Percentiles rank a stretch among this genome's conserved stretches.
Conservation (phyloP, 2,113 vertebrate species). For the Laticauda laticaudata region DNA sequence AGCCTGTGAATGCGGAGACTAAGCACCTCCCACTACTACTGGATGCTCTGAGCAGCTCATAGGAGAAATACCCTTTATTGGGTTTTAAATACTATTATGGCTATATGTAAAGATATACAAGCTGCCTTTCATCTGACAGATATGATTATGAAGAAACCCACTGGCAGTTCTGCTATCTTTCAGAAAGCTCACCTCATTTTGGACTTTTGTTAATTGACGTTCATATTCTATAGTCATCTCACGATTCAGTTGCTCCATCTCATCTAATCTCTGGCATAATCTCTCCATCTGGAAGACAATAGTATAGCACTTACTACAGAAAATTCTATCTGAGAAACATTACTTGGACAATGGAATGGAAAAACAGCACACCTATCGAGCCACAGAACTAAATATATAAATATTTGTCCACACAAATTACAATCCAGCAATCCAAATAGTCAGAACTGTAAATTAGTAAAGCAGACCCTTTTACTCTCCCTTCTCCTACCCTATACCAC, state of each 20-base stretch:
- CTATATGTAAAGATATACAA: neutral
- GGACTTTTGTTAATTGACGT: conserved; percentile 81
- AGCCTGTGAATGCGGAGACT: too few relatives aligned
- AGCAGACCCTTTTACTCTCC: neutral
- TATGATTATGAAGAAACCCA: neutral
- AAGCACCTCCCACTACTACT: too few relatives aligned
- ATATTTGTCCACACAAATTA: neutral
- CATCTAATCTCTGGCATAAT: conserved; percentile 77
- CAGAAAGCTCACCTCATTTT: conserved; percentile 79
- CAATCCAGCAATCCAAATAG: neutral
- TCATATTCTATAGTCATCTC: conserved; percentile 83
- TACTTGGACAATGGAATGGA: neutral
- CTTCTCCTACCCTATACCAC: too few relatives aligned
- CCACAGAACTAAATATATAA: neutral
- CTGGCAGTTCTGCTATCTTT: neutral
- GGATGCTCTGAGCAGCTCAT: too few relatives aligned
- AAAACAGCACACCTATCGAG: neutral
- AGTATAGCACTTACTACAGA: neutral
- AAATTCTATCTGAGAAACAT: neutral
- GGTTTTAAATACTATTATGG: neutral
- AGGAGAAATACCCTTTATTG: neutral
- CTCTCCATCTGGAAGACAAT: conserved; percentile 70
- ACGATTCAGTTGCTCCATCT: conserved; percentile 73
- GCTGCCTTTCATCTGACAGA: neutral
- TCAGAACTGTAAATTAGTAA: neutral